Evolutionary conservation across 2,113 vertebrate genomes (phyloP).

Genomic region (Paedocypris sp.): DNA sequence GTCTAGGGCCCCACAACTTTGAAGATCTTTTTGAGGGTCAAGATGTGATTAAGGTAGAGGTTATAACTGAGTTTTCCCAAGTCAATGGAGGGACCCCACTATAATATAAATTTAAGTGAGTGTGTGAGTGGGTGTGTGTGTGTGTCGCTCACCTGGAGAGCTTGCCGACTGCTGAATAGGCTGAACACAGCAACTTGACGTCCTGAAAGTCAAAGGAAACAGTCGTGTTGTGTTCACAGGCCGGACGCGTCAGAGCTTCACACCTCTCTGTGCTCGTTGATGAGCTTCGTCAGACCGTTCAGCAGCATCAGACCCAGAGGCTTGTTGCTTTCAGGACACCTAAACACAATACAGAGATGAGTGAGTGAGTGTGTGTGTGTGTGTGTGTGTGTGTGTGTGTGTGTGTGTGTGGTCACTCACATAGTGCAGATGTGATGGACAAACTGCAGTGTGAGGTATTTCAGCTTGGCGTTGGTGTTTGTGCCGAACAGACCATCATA

Average conservation of each 20-base stretch:
- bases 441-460: slow-evolving; percentile 88
- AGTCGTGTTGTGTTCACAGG: neutral
- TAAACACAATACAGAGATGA: slow-evolving; percentile 46
- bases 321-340: slow-evolving; percentile 93
- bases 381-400: too few species aligned
- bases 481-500: slow-evolving; percentile 95
- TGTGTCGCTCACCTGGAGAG: slow-evolving; percentile 81
- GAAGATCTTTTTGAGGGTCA: too few species aligned
- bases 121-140: too few species aligned
- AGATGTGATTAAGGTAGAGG: too few species aligned
- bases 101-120: too few species aligned
- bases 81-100: too few species aligned
- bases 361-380: too few species aligned
- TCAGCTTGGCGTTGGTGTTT: slow-evolving; percentile 90
- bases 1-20: too few species aligned
- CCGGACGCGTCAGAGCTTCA: too few species aligned
- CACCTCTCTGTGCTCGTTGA: slow-evolving; percentile 98
- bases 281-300: slow-evolving; percentile 97
- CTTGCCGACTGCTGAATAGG: slow-evolving; percentile 95
- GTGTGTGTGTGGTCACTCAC: too few species aligned
- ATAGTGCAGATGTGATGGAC: slow-evolving; percentile 94
- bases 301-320: slow-evolving; percentile 95
- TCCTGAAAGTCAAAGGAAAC: slow-evolving; percentile 64
- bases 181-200: slow-evolving; percentile 85
- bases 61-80: too few species aligned